Evolutionary conservation across 1,140 invertebrate species (phyloP), one percentile per base, ranked within the genome.

Genomic region (Cydia splendana): DNA sequence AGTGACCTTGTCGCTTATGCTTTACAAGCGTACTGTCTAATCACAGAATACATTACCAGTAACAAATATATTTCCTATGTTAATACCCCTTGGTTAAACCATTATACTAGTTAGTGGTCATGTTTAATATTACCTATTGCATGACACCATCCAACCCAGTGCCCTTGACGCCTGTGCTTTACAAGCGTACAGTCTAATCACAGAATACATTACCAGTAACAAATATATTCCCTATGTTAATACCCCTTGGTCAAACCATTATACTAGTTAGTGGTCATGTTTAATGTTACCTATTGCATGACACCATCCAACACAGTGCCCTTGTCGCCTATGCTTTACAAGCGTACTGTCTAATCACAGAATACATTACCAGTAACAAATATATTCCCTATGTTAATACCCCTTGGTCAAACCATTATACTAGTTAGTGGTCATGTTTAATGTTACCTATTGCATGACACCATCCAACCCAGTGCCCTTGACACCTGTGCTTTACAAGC

Each of bases 1-100:
- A 34, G 4, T 71, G 34, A n/a, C 67, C 67, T 71, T 42, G 67
- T 71, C 30, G 10, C 67, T 13, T 38, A 38, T 71, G 65, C 2
- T 13, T 28, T 67, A 71, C 67, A 71, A 38, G 67, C 67, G 30
- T 42, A 71, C 30, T 71, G 67, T 71, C 67, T 71, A 71, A 71
- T 71, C 67, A 71, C 67, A 9, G 67, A 71, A 71, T 71, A 42
- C n/a, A 71, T 71, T 71, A 71, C 28, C 5, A 30, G 34, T 71
- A 71, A 71, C 67, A 71, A 71, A 71, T 71, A 71, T 38, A 71
- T 71, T 71, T 34, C 34, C 15, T 42, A 71, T 71, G 34, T 71
- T 71, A 71, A 71, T 71, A 42, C 38, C 30, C 10, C 5, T 38
- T 71, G 67, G 20, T 71, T 71, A 42, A 71, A 69, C 12, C 2